Evolutionary conservation across 2,888 invertebrate species (phyloP), one percentile per base, ranked within the genome.

Genomic region (Luperina nickerlii): DNA sequence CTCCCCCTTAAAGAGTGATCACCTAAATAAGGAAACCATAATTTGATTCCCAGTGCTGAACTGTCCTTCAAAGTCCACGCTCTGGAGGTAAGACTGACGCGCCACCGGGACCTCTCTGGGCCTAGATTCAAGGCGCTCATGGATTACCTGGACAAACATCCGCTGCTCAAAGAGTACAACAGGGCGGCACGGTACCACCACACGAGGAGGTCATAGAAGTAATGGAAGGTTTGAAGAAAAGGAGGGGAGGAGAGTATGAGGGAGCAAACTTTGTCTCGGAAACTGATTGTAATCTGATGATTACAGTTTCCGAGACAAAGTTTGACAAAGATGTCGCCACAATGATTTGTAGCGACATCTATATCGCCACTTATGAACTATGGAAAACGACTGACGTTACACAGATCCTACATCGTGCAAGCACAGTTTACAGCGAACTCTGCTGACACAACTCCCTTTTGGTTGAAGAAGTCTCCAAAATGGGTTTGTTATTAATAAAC

Each of bases 81-180:
- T 0, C 90, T 98, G 57, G 98, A 98, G 85, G 97, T 98, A 20
- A 95, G 98, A 45, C 92, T 98, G 82, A 96, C 97, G 2, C 95
- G 98, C 4, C 97, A 98, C 89, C 96, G 96, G 78, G 97, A 97
- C 72, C 94, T 97, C 27, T 97, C 97, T 0, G 96, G 95, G 1
- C 94, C 95, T 0, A 93, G 97, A 57, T 97, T 96, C 90, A 94
- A 92, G 78, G 89, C 84, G 0, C 90, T 97, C 18, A 89, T 96
- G 79, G 95, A 95, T 0, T 95, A 95, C 51, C 87, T 97, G 69
- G 94, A 94, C 73, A 95, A 95, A 65, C 97, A 97, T 81, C 96
- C 96, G 0, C 83, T 96, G 42, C 91, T 97, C 4, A 93, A 88
- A 70, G 97, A 96, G 42, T 96, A 92, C 81, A 94, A 93, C 62